Conservation (phyloP, 2,888 invertebrate genomes). For the Drosophila incognita region DNA sequence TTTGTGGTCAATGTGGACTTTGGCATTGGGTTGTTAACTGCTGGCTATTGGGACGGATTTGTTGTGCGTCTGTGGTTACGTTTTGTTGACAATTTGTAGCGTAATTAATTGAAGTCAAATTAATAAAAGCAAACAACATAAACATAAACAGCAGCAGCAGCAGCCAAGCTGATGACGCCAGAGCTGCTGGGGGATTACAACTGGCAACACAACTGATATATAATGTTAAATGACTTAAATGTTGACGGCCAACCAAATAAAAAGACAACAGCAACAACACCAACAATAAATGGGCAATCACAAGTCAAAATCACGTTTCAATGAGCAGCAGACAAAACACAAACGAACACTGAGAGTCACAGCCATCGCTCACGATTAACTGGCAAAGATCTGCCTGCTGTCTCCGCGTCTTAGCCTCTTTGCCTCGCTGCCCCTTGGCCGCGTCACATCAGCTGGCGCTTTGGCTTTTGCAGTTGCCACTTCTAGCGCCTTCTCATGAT, state of each 20-base stretch:
- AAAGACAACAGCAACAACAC: conserved; percentile 19
- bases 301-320: conserved; percentile 72
- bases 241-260: conserved; percentile 61
- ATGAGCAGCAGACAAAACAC: conserved; percentile 52
- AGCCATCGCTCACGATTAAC: conserved; percentile 74
- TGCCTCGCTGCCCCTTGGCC: background rate
- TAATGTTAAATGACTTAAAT: conserved; percentile 76
- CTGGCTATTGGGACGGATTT: conserved; percentile 35
- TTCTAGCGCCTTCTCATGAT: conserved; percentile 57
- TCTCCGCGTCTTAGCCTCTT: background rate
- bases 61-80: conserved; percentile 55
- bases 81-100: conserved; percentile 77
- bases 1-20: conserved; percentile 64
- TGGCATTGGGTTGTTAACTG: conserved; percentile 71
- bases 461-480: conserved; percentile 65
- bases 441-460: conserved; percentile 42
- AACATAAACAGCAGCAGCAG: conserved; percentile 5
- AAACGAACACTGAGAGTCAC: conserved; percentile 10
- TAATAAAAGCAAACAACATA: conserved; percentile 63
- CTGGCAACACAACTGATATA: conserved; percentile 66
- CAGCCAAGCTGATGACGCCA: conserved; percentile 59
- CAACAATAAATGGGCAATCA: conserved; percentile 49
- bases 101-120: conserved; percentile 77
- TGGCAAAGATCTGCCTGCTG: conserved; percentile 49
- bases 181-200: conserved; percentile 66